Base-by-base conservation (phyloP, 2,888 invertebrate species). In the Cephus rjabovi region DNA sequence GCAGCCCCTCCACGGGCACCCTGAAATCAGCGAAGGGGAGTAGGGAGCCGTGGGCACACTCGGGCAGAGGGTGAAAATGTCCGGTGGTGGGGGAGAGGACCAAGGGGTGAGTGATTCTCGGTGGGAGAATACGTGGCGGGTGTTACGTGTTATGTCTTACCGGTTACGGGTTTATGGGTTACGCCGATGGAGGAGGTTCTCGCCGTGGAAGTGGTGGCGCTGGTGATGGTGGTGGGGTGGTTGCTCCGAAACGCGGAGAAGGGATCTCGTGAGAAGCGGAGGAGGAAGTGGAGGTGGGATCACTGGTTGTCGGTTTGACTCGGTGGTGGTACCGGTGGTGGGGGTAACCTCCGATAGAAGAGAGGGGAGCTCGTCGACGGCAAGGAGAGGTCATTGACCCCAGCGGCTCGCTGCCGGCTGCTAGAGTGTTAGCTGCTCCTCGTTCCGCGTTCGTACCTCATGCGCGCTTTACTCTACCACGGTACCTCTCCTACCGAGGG, bases 391-490 rank as follows among this genome's bases (percentile, higher is more conserved):
- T 91, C 91, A 89, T 91, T 91, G 91, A 91, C 91, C 91, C 86
- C 86, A 90, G 90, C 90, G 89, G 90, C 90, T 90, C 87, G 90
- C 89, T 90, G 90, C 90, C 91, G 90, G 90, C 91, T 90, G 91
- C 89, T 90, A 89, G 90, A 90, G 89, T 88, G 90, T 87, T 89
- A 86, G 84, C 81, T 81, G 83, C 83, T 81, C 86, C 87, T 88
- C 85, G 83, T 84, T 85, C 84, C 85, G 84, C 84, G 89, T 87
- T 87, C 86, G 86, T 88, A 88, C 89, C 88, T 87, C 88, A 89
- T 87, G 89, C 86, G 85, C 86, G 86, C 84, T 82, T 81, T 81
- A 82, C 81, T 81, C 80, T 80, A 74, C 74, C 74, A 35, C 74
- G 35, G 35, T 40, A n/a, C 37, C 37, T 74, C 37, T 40, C 30